These are phyloP conservation scores for Drosophila paulistorum DNA, from an alignment of 1,140 invertebrate species.

Conservation along the genomic window DNA sequence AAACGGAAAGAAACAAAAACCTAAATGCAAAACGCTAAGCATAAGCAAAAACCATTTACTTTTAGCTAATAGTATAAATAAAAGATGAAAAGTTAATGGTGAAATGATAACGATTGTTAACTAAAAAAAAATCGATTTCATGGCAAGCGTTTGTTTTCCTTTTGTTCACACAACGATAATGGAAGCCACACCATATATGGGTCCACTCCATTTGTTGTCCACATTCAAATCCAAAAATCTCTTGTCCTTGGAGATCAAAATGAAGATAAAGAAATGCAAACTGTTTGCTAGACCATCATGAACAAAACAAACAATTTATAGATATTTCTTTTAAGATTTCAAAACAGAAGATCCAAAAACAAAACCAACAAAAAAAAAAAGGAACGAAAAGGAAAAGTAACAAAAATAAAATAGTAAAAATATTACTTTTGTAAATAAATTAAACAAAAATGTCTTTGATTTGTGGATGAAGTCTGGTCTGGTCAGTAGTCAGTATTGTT, in stretches of 20 bases:
- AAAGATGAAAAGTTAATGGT: not conserved
- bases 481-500: too few relatives aligned
- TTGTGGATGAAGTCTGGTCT: not conserved
- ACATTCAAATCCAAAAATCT: slow-evolving; percentile 20
- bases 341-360: slow-evolving; percentile 49
- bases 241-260: slow-evolving; percentile 44
- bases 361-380: slow-evolving; percentile 57
- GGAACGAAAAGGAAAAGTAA: slow-evolving; percentile 65
- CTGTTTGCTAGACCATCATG: not conserved
- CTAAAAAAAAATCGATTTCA: slow-evolving; percentile 8
- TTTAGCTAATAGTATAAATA: slow-evolving; percentile 11
- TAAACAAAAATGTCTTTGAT: slow-evolving; percentile 40
- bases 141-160: slow-evolving; percentile 1
- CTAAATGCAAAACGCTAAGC: slow-evolving; percentile 7
- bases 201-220: slow-evolving; percentile 62
- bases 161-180: slow-evolving; percentile 36
- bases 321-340: slow-evolving; percentile 7
- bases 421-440: slow-evolving; percentile 83
- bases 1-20: slow-evolving; percentile 8
- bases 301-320: slow-evolving; percentile 2
- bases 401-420: slow-evolving; percentile 81
- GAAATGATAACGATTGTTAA: slow-evolving; percentile 10
- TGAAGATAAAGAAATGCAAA: not conserved
- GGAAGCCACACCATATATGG: slow-evolving; percentile 37
- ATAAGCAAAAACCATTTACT: slow-evolving; percentile 23